Conservation (phyloP, 1,140 invertebrate species). For the Luehdorfia chinensis region DNA sequence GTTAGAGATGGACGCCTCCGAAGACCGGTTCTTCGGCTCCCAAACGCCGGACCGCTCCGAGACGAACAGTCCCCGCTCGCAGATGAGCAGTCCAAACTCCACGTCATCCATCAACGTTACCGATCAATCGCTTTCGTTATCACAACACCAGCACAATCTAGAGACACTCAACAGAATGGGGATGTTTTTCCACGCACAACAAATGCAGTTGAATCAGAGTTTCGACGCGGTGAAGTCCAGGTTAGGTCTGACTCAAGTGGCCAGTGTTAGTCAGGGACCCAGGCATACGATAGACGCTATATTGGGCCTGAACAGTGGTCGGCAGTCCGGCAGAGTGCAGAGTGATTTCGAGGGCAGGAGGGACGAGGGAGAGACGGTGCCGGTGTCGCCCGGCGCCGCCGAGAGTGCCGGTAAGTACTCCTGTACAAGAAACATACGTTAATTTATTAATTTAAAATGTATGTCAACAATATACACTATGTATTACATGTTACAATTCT, state of each 20-base stretch:
- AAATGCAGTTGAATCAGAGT: slow-evolving; percentile 64
- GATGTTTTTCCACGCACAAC: slow-evolving; percentile 70
- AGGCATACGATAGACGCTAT: slow-evolving; percentile 71
- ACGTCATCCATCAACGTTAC: slow-evolving; percentile 59
- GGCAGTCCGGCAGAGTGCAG: slow-evolving; percentile 43
- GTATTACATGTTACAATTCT: no score
- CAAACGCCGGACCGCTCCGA: slow-evolving; percentile 59
- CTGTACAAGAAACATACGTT: no score
- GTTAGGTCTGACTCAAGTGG: slow-evolving; percentile 57
- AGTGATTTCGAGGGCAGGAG: slow-evolving; percentile 56
- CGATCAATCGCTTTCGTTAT: slow-evolving; percentile 40
- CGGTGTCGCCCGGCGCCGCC: slow-evolving; percentile 60
- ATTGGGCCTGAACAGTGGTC: slow-evolving; percentile 53
- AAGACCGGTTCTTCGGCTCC: slow-evolving; percentile 54
- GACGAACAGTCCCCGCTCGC: slow-evolving; percentile 57
- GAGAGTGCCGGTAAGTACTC: slow-evolving; percentile 63
- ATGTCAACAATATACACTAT: no score
- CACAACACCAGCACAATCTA: slow-evolving; percentile 62
- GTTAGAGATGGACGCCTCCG: slow-evolving; percentile 57
- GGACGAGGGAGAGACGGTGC: slow-evolving; percentile 54
- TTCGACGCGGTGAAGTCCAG: slow-evolving; percentile 62
- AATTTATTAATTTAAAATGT: no score
- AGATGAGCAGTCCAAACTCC: slow-evolving; percentile 61
- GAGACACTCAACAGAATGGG: slow-evolving; percentile 69
- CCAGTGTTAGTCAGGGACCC: slow-evolving; percentile 55